Conservation (phyloP, 30 jellyfish, hydroid and myxozoan genomes). For the Clytia hemisphaerica region DNA sequence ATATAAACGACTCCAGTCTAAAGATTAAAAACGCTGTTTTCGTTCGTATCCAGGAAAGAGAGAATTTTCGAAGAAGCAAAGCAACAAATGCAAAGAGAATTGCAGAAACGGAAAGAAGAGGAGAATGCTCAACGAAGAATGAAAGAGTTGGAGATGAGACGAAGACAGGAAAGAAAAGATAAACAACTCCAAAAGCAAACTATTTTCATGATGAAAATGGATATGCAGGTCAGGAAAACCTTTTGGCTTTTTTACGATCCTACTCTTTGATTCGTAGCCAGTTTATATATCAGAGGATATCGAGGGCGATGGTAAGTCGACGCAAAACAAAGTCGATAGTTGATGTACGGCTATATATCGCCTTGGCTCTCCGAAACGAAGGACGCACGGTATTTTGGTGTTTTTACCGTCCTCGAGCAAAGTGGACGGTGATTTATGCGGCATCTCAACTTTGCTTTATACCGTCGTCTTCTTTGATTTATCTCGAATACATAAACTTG, state of each 20-base stretch:
- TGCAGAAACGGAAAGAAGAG: conserved; percentile 5
- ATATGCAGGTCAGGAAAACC: conserved; percentile 32
- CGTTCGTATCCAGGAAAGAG: conserved; percentile 36
- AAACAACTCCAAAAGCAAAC: conserved; percentile 49
- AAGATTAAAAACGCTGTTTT: too few relatives aligned
- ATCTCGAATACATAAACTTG: too few relatives aligned
- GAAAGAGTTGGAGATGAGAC: conserved; percentile 33
- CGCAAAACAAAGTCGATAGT: too few relatives aligned
- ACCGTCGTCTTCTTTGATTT: neutral
- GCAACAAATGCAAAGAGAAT: conserved; percentile 29
- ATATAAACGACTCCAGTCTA: too few relatives aligned
- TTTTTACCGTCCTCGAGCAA: too few relatives aligned
- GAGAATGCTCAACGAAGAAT: conserved; percentile 33
- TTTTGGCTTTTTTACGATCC: neutral
- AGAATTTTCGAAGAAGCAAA: conserved; percentile 45
- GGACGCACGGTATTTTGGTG: too few relatives aligned
- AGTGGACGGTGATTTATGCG: neutral
- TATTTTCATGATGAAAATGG: conserved; percentile 25
- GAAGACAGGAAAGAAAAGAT: conserved; percentile 38
- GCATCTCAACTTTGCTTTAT: neutral
- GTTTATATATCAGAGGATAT: too few relatives aligned
- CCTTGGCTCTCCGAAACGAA: too few relatives aligned
- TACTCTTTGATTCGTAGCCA: too few relatives aligned
- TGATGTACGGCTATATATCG: too few relatives aligned
- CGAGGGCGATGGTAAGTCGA: too few relatives aligned